phyloP scores from a whole-genome alignment of 2,797 vertebrate genomes.

The Sebastes steindachneri region DNA sequence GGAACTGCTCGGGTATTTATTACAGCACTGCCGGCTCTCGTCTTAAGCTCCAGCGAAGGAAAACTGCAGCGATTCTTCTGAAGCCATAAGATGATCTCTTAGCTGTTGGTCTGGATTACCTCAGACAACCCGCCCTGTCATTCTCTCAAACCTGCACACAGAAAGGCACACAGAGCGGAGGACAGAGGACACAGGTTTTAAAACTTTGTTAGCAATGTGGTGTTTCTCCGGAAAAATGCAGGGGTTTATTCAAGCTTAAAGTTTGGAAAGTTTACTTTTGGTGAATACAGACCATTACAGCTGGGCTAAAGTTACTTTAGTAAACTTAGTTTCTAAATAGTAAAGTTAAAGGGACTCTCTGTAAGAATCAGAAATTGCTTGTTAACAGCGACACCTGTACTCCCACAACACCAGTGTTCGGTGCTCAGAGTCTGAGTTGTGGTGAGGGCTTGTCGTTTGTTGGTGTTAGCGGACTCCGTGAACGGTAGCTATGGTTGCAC shows the following conservation, averaged over 20 bases:
- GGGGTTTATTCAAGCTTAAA: conserved; percentile 4
- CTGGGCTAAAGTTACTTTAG: neutral
- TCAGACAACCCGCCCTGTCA: conserved; percentile 30
- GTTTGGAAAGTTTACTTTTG: conserved; percentile 46
- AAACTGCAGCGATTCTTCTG: conserved; percentile 41
- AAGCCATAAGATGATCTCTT: conserved; percentile 59
- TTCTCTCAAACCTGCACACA: conserved; percentile 44
- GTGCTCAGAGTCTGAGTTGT: too few species aligned
- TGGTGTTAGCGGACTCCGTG: too few species aligned
- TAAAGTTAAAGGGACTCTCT: too few species aligned
- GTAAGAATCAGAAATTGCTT: too few species aligned
- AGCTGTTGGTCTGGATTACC: conserved; percentile 63
- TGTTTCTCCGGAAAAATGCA: neutral
- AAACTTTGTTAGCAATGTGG: conserved; percentile 11
- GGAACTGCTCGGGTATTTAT: conserved; percentile 57
- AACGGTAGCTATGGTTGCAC: too few species aligned
- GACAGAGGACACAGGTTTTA: conserved; percentile 32
- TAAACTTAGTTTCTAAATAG: neutral
- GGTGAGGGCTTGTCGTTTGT: too few species aligned
- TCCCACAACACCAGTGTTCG: too few species aligned
- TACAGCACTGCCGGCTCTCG: conserved; percentile 35
- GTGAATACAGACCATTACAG: neutral
- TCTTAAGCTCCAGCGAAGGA: conserved; percentile 61
- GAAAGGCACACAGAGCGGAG: conserved; percentile 13
- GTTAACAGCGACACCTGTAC: too few species aligned